Conservation (phyloP, 2,888 invertebrate species). For the Marasmarcha lunaedactyla region DNA sequence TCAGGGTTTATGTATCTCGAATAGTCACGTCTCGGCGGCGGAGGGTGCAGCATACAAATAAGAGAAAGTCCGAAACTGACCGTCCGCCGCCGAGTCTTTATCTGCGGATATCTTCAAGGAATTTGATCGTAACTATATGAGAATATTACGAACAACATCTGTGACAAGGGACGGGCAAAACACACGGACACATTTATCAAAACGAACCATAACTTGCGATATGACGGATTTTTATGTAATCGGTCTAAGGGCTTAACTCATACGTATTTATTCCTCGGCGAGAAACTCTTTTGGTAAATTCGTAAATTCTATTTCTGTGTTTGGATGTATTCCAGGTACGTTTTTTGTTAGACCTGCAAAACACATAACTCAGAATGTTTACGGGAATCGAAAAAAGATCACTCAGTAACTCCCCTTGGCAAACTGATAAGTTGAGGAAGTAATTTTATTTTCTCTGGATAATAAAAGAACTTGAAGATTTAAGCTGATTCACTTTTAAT, state of each 20-base stretch:
- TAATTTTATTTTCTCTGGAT: too few species aligned
- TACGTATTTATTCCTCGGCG: too few species aligned
- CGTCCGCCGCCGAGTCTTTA: constrained; percentile 63
- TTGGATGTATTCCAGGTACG: constrained; percentile 20
- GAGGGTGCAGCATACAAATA: constrained; percentile 68
- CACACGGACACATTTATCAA: constrained; percentile 10
- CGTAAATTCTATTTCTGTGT: constrained; percentile 18
- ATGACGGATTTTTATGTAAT: too few species aligned
- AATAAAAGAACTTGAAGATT: too few species aligned
- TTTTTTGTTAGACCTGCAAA: constrained; percentile 17
- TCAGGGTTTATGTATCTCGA: constrained; percentile 70
- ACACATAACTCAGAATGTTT: constrained; percentile 16
- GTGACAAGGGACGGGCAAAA: constrained; percentile 63
- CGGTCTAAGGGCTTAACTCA: background rate
- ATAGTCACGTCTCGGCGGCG: constrained; percentile 65
- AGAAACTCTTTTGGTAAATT: too few species aligned
- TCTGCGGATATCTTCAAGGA: constrained; percentile 67
- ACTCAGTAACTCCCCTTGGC: too few species aligned
- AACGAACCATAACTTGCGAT: background rate
- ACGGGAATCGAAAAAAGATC: background rate
- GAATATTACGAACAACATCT: constrained; percentile 67
- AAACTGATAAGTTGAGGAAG: too few species aligned
- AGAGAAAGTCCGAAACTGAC: constrained; percentile 63
- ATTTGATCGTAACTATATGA: constrained; percentile 60
- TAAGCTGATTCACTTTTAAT: too few species aligned